phyloP scores from a whole-genome alignment of 1,140 invertebrate genomes.

The Melipona quadrifasciata region DNA sequence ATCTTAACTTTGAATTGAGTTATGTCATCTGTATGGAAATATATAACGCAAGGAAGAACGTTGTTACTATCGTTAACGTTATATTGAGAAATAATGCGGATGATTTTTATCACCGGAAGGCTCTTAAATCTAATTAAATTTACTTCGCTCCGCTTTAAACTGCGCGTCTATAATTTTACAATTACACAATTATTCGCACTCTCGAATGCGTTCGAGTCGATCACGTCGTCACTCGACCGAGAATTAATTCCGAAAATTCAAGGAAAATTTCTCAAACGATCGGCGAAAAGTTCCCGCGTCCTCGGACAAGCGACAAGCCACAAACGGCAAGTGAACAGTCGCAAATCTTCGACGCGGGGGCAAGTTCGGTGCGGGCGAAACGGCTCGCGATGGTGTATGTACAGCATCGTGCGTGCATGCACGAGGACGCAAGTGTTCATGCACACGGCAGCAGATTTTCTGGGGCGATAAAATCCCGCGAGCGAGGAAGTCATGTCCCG shows the following conservation, averaged over 20 bases:
- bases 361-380: conserved; percentile 37
- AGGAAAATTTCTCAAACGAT: not conserved
- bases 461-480: conserved; percentile 66
- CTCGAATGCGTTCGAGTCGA: too few relatives aligned
- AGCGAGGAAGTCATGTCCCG: conserved; percentile 70
- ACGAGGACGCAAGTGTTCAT: conserved; percentile 49
- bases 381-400: conserved; percentile 1
- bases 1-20: too few relatives aligned
- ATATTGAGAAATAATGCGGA: too few relatives aligned
- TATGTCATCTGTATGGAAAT: too few relatives aligned
- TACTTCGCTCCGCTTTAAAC: too few relatives aligned
- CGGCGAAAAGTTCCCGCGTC: not conserved
- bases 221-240: too few relatives aligned
- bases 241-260: not conserved
- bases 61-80: too few relatives aligned
- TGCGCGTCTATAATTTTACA: too few relatives aligned
- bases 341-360: conserved; percentile 51
- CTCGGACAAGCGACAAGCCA: conserved; percentile 28
- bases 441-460: conserved; percentile 67
- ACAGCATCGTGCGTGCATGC: conserved; percentile 13
- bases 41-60: too few relatives aligned
- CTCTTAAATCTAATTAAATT: too few relatives aligned
- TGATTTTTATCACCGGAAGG: too few relatives aligned
- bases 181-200: too few relatives aligned
- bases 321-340: conserved; percentile 50